Conservation (phyloP, 1,140 invertebrate species). For the Pseudomyrmex cubaensis region DNA sequence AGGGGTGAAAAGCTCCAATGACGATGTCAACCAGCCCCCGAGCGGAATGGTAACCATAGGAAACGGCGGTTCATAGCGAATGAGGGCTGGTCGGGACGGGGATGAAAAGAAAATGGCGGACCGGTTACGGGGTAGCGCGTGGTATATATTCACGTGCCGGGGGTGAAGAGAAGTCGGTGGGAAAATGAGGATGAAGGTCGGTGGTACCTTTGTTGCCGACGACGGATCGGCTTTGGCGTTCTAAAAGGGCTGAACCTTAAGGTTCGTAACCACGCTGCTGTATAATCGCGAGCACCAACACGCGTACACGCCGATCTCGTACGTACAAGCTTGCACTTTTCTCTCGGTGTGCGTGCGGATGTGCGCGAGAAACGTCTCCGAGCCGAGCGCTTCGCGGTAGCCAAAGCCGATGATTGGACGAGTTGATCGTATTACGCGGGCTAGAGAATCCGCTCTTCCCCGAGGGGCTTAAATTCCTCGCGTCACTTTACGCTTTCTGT, state of each 20-base stretch:
- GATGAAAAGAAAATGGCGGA: conserved; percentile 78
- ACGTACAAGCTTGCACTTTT: background rate
- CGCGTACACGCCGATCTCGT: background rate
- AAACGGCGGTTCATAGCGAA: conserved; percentile 73
- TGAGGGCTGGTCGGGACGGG: conserved; percentile 64
- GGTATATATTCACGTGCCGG: conserved; percentile 48
- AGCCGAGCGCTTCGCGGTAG: conserved; percentile 26
- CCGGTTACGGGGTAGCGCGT: conserved; percentile 69
- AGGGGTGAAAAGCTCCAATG: conserved; percentile 71
- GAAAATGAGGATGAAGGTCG: conserved; percentile 71
- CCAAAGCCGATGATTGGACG: conserved; percentile 66
- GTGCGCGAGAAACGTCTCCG: conserved; percentile 36
- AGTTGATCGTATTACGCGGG: conserved; percentile 63
- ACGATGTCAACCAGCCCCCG: conserved; percentile 73
- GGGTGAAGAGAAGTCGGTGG: conserved; percentile 62
- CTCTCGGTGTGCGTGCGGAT: background rate
- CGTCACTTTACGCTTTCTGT: conserved; percentile 37
- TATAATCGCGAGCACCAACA: conserved; percentile 40
- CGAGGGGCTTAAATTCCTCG: conserved; percentile 43
- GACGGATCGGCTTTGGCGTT: conserved; percentile 61
- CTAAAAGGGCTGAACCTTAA: conserved; percentile 64
- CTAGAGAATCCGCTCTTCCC: conserved; percentile 43
- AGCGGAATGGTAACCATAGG: conserved; percentile 76
- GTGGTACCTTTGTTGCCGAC: conserved; percentile 65
- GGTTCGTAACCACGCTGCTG: conserved; percentile 25